These are phyloP conservation scores for Carassius auratus DNA, from an alignment of 2,113 vertebrate species.

Conservation along the genomic window DNA sequence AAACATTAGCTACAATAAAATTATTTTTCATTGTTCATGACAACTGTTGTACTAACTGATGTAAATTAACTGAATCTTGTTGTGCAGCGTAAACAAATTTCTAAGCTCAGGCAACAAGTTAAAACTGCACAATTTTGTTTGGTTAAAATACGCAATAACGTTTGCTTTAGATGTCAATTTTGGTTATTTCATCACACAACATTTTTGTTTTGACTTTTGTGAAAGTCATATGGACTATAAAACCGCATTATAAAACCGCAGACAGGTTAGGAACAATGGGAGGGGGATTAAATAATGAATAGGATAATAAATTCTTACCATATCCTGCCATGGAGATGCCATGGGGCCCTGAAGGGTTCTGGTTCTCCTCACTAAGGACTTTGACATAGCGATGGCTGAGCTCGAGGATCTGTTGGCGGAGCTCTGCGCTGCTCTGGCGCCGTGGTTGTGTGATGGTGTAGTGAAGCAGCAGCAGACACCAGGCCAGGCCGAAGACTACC, in stretches of 20 bases:
- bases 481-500: conserved; percentile 88
- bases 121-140: neutral
- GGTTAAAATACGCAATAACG: neutral
- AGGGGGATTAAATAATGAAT: neutral
- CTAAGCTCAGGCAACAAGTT: neutral
- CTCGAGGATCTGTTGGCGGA: conserved; percentile 93
- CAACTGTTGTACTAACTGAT: neutral
- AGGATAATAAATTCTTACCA: conserved; percentile 76
- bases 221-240: neutral
- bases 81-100: neutral
- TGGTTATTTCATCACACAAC: neutral
- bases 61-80: neutral
- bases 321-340: conserved; percentile 93
- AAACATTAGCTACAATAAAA: neutral
- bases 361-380: conserved; percentile 93
- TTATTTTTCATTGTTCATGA: no score
- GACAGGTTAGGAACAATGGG: neutral
- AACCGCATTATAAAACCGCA: neutral
- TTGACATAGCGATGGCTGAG: conserved; percentile 94
- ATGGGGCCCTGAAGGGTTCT: conserved; percentile 82
- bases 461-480: conserved; percentile 93
- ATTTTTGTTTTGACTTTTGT: neutral
- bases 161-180: neutral
- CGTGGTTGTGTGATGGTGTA: conserved; percentile 92
- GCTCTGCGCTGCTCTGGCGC: conserved; percentile 89